phyloP scores from a whole-genome alignment of 2,888 invertebrate genomes.

The Stenoptilia bipunctidactyla region DNA sequence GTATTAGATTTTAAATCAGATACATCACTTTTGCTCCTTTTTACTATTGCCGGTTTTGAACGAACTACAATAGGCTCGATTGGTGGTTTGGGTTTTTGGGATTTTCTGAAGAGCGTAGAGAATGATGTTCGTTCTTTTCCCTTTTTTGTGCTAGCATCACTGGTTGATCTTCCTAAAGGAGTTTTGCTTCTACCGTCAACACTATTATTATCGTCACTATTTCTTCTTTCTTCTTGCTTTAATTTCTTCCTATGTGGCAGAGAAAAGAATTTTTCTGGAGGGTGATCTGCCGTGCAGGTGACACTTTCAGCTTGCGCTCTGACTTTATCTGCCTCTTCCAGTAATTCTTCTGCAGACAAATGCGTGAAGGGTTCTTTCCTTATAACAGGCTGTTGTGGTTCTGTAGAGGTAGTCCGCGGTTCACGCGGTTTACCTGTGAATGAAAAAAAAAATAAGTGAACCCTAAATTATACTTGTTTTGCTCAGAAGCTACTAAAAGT shows the following conservation, averaged over 20 bases:
- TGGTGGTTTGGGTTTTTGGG: conserved; percentile 52
- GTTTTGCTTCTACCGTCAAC: conserved; percentile 35
- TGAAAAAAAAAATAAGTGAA: too few relatives aligned
- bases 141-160: conserved; percentile 64
- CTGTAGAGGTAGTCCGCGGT: conserved; percentile 43
- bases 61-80: conserved; percentile 61
- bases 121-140: conserved; percentile 73
- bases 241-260: conserved; percentile 74
- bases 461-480: too few relatives aligned
- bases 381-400: conserved; percentile 32
- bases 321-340: conserved; percentile 82
- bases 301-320: conserved; percentile 80
- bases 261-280: conserved; percentile 77
- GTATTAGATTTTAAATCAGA: conserved; percentile 73
- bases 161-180: conserved; percentile 66
- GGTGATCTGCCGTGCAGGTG: conserved; percentile 73
- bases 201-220: conserved; percentile 67
- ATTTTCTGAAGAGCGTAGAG: conserved; percentile 76
- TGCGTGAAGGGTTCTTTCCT: conserved; percentile 74
- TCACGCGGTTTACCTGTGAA: conserved; percentile 62
- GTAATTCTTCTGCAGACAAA: conserved; percentile 78
- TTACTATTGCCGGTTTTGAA: conserved; percentile 54
- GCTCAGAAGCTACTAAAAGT: too few relatives aligned
- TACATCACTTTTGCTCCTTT: conserved; percentile 75
- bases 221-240: conserved; percentile 50